Conservation (phyloP, 2,113 vertebrate genomes). For the Bathybates hornii region DNA sequence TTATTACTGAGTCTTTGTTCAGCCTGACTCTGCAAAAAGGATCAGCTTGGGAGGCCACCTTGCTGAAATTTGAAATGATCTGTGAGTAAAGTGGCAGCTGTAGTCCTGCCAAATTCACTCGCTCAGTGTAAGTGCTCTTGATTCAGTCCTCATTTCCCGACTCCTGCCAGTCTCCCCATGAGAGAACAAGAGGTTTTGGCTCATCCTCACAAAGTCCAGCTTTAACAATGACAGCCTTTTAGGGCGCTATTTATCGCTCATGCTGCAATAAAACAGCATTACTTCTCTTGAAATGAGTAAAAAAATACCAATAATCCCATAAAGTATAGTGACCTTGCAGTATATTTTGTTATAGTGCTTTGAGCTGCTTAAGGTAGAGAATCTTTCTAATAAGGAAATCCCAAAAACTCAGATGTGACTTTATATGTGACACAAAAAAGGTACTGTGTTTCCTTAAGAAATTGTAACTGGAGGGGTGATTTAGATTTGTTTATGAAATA, state of each 20-base stretch:
- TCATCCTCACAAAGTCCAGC: neutral
- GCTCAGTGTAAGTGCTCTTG: constrained; percentile 34
- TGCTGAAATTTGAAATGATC: constrained; percentile 19
- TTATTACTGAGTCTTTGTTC: neutral
- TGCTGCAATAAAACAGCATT: neutral
- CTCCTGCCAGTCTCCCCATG: constrained; percentile 25
- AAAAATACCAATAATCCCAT: neutral
- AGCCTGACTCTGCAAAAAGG: constrained; percentile 28
- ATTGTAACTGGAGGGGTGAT: neutral
- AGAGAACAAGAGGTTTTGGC: constrained; percentile 4
- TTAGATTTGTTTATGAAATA: neutral
- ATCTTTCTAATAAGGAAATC: neutral
- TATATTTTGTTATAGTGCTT: neutral
- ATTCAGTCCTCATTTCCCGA: constrained; percentile 40
- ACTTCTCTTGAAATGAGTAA: neutral
- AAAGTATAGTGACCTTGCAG: neutral
- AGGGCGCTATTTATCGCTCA: constrained; percentile 3
- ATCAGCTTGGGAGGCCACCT: neutral
- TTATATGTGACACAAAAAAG: neutral
- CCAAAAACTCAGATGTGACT: neutral
- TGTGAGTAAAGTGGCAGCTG: neutral
- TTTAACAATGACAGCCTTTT: constrained; percentile 11
- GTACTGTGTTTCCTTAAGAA: neutral
- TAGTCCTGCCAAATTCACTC: constrained; percentile 40
- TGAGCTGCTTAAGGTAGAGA: neutral